phyloP scores from a whole-genome alignment of 2,888 invertebrate genomes.

The Athripsodes cinereus region DNA sequence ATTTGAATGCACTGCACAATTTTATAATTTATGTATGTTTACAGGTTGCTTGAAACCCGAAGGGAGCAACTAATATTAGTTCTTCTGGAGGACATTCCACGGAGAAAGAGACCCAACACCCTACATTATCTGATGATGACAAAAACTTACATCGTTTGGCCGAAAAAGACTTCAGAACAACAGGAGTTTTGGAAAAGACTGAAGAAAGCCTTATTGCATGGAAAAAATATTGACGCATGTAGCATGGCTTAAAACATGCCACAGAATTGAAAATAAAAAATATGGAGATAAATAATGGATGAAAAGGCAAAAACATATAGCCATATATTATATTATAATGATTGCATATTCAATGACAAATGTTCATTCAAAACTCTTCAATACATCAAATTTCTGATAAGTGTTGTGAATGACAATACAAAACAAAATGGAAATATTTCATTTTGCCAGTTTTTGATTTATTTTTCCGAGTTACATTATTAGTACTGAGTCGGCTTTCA shows the following conservation, averaged over 20 bases:
- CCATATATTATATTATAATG: no score
- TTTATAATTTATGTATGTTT: slow-evolving; percentile 1
- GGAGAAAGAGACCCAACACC: slow-evolving; percentile 53
- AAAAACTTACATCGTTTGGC: slow-evolving; percentile 66
- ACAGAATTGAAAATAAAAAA: no score
- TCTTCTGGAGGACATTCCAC: slow-evolving; percentile 59
- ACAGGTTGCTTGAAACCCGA: slow-evolving; percentile 54
- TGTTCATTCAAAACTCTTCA: background rate
- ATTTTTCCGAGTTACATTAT: no score
- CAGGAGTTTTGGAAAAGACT: slow-evolving; percentile 44
- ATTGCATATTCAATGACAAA: no score
- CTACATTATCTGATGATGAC: slow-evolving; percentile 62
- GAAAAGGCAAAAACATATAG: no score
- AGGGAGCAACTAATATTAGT: slow-evolving; percentile 58
- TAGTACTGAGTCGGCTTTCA: no score
- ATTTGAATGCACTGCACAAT: no score
- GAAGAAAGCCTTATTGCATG: slow-evolving; percentile 37
- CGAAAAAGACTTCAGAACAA: slow-evolving; percentile 37
- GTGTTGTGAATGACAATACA: no score
- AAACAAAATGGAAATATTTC: no score
- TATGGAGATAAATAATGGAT: no score
- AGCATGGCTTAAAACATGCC: slow-evolving; percentile 25
- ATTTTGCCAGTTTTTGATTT: no score
- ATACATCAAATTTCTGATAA: no score
- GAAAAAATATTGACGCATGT: slow-evolving; percentile 26